phyloP scores from a whole-genome alignment of 2,113 vertebrate species.

The Emydura subglobosa region DNA sequence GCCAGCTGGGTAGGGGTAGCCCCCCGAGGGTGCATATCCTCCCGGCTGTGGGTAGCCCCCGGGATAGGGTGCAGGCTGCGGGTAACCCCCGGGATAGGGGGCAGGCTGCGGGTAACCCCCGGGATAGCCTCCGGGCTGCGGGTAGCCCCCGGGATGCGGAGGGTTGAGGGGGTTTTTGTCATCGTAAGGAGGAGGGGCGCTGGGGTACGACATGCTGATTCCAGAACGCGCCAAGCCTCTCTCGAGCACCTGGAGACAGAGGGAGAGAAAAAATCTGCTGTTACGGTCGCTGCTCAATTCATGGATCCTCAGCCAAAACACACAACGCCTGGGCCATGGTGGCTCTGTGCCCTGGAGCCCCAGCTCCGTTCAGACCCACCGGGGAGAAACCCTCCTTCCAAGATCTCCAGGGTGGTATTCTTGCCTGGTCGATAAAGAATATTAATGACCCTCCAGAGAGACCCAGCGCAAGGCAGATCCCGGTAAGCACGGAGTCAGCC shows the following conservation, averaged over 20 bases:
- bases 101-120: conserved; percentile 64
- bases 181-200: conserved; percentile 87
- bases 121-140: conserved; percentile 59
- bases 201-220: conserved; percentile 86
- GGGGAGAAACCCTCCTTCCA: no score
- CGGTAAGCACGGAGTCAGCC: not conserved
- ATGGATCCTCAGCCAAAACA: not conserved
- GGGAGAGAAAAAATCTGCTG: not conserved
- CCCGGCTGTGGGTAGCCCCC: conserved; percentile 76
- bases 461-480: no score
- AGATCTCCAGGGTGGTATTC: no score
- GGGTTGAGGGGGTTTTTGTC: conserved; percentile 82
- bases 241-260: conserved; percentile 55
- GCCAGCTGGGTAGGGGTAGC: not conserved
- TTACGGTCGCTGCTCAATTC: not conserved
- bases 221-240: not conserved
- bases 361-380: not conserved
- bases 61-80: conserved; percentile 62
- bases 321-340: no score
- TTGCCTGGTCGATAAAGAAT: no score
- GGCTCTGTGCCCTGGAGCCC: not conserved
- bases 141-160: conserved; percentile 73
- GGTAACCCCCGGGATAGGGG: conserved; percentile 79
- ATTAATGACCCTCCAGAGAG: no score
- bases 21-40: conserved; percentile 63